phyloP scores from a whole-genome alignment of 2,113 vertebrate species.

The Calyptomena viridis region DNA sequence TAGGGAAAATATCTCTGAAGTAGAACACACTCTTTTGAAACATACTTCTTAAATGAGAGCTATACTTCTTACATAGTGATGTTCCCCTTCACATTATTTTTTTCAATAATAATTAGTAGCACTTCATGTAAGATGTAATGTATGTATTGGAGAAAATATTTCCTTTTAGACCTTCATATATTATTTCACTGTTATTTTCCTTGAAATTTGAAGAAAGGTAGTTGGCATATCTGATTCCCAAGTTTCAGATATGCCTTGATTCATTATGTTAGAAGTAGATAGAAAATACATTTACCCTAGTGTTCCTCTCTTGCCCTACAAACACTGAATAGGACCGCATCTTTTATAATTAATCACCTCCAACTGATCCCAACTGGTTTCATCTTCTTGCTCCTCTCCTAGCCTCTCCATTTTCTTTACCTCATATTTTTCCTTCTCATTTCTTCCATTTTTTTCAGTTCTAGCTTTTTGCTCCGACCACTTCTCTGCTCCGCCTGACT shows the following conservation, averaged over 20 bases:
- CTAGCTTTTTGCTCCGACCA: background rate
- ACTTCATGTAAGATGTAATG: background rate
- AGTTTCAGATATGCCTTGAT: background rate
- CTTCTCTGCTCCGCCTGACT: background rate
- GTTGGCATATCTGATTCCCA: background rate
- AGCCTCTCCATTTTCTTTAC: background rate
- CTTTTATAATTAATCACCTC: background rate
- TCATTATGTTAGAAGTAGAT: background rate
- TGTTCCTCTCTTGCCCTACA: background rate
- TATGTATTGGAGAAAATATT: background rate
- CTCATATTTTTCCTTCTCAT: background rate
- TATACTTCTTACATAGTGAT: background rate
- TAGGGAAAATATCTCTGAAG: background rate
- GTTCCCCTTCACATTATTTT: background rate
- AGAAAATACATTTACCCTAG: background rate
- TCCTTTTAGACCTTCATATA: background rate
- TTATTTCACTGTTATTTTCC: background rate
- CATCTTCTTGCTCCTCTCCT: background rate
- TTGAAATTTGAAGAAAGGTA: background rate
- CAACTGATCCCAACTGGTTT: background rate
- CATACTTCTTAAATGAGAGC: background rate
- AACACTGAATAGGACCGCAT: background rate
- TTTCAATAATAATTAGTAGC: background rate
- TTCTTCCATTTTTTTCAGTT: background rate
- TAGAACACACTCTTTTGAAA: background rate